Evolutionary conservation across 2,888 invertebrate genomes (phyloP).

Genomic region (Coleophora deauratella): DNA sequence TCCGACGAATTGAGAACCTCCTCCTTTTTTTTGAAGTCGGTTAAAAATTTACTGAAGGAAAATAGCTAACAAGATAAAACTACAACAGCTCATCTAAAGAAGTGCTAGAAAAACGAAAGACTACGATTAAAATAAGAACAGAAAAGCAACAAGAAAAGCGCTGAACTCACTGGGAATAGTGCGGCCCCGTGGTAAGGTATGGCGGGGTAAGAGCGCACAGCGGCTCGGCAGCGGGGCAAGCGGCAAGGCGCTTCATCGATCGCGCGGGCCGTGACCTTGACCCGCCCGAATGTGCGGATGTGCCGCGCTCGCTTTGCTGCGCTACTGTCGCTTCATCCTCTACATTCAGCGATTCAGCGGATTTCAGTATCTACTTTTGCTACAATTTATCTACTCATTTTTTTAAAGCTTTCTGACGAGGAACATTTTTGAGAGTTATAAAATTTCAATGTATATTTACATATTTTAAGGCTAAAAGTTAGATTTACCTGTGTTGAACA

Average conservation of each 20-base stretch:
- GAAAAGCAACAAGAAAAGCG: slow-evolving; percentile 1
- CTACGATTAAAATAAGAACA: background rate
- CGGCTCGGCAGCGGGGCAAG: slow-evolving; percentile 29
- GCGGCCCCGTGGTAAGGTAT: background rate
- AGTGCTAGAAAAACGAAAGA: too few relatives aligned
- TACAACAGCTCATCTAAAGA: too few relatives aligned
- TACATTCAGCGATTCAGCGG: slow-evolving; percentile 31
- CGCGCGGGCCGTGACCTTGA: slow-evolving; percentile 77
- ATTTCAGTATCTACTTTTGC: slow-evolving; percentile 32
- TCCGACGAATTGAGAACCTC: too few relatives aligned
- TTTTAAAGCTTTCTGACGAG: slow-evolving; percentile 24
- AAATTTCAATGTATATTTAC: too few relatives aligned
- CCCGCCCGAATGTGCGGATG: slow-evolving; percentile 65
- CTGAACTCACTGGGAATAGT: slow-evolving; percentile 13
- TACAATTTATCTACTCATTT: background rate
- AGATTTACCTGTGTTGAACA: too few relatives aligned
- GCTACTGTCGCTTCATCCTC: slow-evolving; percentile 46
- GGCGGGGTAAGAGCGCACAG: slow-evolving; percentile 17
- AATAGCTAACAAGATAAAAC: too few relatives aligned
- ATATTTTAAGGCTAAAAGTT: too few relatives aligned
- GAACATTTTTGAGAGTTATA: too few relatives aligned
- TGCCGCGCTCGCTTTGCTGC: slow-evolving; percentile 50
- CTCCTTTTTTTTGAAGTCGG: too few relatives aligned
- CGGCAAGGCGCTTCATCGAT: slow-evolving; percentile 71
- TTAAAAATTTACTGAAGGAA: too few relatives aligned